Evolutionary conservation across 2,113 vertebrate genomes (phyloP).

Genomic region (Varanus salvator): DNA sequence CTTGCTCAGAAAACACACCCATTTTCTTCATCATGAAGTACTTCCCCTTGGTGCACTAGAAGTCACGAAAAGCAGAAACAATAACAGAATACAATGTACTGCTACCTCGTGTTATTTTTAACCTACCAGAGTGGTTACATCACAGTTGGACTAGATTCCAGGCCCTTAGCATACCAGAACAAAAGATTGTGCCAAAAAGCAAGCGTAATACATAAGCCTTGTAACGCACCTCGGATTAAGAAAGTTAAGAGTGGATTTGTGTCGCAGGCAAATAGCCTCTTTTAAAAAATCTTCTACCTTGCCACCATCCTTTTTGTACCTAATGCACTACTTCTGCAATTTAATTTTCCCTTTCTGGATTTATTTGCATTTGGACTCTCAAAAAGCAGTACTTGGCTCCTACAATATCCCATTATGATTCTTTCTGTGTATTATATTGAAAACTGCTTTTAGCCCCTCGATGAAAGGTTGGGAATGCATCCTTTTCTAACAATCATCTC

Average conservation of each 20-base stretch:
- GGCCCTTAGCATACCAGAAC: background rate
- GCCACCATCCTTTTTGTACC: background rate
- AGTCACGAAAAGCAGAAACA: background rate
- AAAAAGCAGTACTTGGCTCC: background rate
- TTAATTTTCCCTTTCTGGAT: background rate
- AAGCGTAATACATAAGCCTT: background rate
- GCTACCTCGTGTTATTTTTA: conserved; percentile 23
- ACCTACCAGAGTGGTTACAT: conserved; percentile 13
- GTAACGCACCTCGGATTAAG: background rate
- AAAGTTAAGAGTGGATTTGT: background rate
- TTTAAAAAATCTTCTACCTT: background rate
- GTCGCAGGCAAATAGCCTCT: background rate
- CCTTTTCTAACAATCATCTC: background rate
- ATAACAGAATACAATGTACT: conserved; percentile 14
- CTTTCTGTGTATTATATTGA: background rate
- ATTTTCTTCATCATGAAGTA: background rate
- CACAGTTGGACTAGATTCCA: conserved; percentile 16
- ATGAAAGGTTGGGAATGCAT: background rate
- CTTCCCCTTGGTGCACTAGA: background rate
- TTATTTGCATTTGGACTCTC: background rate
- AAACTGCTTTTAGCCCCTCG: background rate
- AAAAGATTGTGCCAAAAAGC: background rate
- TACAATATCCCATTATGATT: background rate
- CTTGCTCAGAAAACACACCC: conserved; percentile 1
- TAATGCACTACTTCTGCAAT: background rate